These are phyloP conservation scores for Drymonia ruficornis DNA, from an alignment of 2,888 invertebrate species.

Conservation along the genomic window DNA sequence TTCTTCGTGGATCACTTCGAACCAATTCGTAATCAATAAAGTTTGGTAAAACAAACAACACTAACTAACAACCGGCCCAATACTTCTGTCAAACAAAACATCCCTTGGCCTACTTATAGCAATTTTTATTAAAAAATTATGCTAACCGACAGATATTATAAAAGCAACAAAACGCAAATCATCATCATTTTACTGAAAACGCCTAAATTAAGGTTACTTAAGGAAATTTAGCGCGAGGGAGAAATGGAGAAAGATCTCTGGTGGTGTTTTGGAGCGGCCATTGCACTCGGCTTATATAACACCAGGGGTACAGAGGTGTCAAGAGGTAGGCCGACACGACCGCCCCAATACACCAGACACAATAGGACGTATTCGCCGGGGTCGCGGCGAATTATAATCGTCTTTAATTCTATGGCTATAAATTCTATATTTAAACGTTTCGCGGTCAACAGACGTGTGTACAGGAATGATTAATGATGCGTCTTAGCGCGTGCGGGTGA, in stretches of 20 bases:
- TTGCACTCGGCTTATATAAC: constrained; percentile 81
- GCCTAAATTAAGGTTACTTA: constrained; percentile 54
- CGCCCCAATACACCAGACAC: constrained; percentile 27
- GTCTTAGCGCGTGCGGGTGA: constrained; percentile 65
- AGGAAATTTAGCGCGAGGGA: constrained; percentile 57
- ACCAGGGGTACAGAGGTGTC: constrained; percentile 77
- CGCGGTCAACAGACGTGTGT: constrained; percentile 54
- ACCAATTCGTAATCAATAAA: constrained; percentile 13
- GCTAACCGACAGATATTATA: constrained; percentile 30
- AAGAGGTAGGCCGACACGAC: constrained; percentile 63
- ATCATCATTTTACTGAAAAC: constrained; percentile 50
- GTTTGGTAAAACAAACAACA: constrained; percentile 8
- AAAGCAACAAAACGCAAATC: constrained; percentile 46
- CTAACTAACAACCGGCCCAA: constrained; percentile 13
- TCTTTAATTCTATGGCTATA: constrained; percentile 56
- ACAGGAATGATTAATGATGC: constrained; percentile 72
- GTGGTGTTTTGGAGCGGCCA: constrained; percentile 74
- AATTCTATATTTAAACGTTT: constrained; percentile 52
- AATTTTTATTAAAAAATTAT: constrained; percentile 45
- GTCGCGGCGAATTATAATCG: constrained; percentile 46
- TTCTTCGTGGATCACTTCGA: constrained; percentile 1
- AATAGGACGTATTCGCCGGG: constrained; percentile 48
- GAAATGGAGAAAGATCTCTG: constrained; percentile 52
- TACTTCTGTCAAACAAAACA: constrained; percentile 22
- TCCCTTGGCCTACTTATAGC: constrained; percentile 23